These are phyloP conservation scores for Muraenolepis orangiensis DNA, from an alignment of 2,797 vertebrate species.

Conservation along the genomic window DNA sequence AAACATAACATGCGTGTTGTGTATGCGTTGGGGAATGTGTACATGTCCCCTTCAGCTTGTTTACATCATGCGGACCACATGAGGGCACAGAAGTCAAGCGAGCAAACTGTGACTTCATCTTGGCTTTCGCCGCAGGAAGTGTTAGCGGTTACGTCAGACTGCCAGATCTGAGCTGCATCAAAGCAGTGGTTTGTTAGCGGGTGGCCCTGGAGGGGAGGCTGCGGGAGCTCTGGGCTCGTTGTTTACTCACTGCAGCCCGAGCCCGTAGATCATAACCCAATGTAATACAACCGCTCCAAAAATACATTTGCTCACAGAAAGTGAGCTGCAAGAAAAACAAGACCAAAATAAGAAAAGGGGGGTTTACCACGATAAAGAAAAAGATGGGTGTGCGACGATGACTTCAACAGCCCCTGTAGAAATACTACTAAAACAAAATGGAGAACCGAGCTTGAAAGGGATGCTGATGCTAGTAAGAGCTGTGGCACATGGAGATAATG, in stretches of 20 bases:
- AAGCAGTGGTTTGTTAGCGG: slow-evolving; percentile 40
- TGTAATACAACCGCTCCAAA: background rate
- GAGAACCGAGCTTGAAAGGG: background rate
- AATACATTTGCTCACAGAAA: background rate
- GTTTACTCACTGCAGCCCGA: background rate
- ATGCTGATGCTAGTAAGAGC: background rate
- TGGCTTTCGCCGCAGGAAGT: background rate
- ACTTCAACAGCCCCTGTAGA: background rate
- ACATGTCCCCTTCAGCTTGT: background rate
- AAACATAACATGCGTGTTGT: background rate
- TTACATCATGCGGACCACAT: background rate
- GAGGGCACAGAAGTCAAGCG: background rate
- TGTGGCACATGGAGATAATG: background rate
- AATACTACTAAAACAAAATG: background rate
- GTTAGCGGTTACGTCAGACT: slow-evolving; percentile 14
- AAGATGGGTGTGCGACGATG: background rate
- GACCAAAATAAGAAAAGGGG: background rate
- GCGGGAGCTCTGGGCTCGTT: slow-evolving; percentile 17
- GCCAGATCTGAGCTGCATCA: slow-evolving; percentile 37
- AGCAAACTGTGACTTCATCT: background rate
- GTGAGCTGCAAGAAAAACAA: background rate
- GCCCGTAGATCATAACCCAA: background rate
- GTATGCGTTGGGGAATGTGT: background rate
- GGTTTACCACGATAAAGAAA: too few relatives aligned
- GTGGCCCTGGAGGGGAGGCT: slow-evolving; percentile 28